Percentiles rank a stretch among this genome's conserved stretches.
Conservation (phyloP, 2,888 invertebrate species). For the Rhingia rostrata region DNA sequence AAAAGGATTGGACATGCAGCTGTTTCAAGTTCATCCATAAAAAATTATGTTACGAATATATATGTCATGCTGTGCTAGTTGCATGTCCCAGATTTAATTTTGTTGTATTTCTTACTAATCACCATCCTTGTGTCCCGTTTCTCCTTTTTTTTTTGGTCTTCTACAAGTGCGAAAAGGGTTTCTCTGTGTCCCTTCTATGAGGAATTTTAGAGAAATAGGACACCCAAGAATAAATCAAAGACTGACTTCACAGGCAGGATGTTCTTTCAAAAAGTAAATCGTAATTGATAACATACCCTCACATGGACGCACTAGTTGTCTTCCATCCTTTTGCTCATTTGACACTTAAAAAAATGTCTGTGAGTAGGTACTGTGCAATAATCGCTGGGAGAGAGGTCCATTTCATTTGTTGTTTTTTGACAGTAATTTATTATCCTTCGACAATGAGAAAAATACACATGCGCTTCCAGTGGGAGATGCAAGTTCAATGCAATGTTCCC, state of each 20-base stretch:
- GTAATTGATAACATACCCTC: constrained; percentile 61
- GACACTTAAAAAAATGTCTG: constrained; percentile 38
- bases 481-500: constrained; percentile 58
- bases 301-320: constrained; percentile 7
- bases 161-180: constrained; percentile 69
- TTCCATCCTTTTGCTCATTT: constrained; percentile 56
- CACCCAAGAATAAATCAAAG: constrained; percentile 66
- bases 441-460: constrained; percentile 67
- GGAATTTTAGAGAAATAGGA: constrained; percentile 51
- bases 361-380: constrained; percentile 42
- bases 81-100: constrained; percentile 63
- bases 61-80: constrained; percentile 54
- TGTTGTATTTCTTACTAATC: constrained; percentile 58
- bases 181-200: constrained; percentile 44
- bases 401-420: constrained; percentile 31
- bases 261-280: constrained; percentile 49
- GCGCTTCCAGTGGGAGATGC: constrained; percentile 23
- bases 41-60: neutral
- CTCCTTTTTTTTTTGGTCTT: constrained; percentile 13
- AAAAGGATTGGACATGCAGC: constrained; percentile 50
- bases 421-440: constrained; percentile 70
- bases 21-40: constrained; percentile 24
- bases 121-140: constrained; percentile 47
- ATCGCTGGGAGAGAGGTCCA: constrained; percentile 26
- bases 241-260: constrained; percentile 66